Evolutionary conservation across 2,113 vertebrate species (phyloP).

Genomic region (Condylura cristata): DNA sequence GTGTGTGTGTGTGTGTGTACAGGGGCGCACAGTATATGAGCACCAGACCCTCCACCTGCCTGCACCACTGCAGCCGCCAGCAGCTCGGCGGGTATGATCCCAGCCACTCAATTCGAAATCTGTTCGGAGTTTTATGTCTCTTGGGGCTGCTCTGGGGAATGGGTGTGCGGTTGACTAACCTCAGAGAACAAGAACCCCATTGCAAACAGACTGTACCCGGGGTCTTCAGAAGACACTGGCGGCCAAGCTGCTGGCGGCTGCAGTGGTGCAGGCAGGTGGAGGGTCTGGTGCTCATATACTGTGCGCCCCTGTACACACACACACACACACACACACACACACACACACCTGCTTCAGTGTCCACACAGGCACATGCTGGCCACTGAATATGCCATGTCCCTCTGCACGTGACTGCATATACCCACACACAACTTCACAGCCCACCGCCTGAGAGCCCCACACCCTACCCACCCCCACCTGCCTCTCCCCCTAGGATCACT

Average conservation of each 20-base stretch:
- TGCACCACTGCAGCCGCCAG: conserved; percentile 21
- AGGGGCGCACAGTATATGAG: neutral
- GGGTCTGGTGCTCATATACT: neutral
- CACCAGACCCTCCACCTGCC: neutral
- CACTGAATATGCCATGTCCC: neutral
- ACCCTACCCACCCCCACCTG: neutral
- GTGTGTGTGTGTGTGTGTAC: neutral
- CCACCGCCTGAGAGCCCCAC: neutral
- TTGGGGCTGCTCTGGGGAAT: conserved; percentile 14
- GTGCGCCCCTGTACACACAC: neutral
- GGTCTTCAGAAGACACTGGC: conserved; percentile 13
- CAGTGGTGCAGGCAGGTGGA: neutral
- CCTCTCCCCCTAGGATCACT: neutral
- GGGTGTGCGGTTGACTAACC: conserved; percentile 51
- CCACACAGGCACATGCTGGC: neutral
- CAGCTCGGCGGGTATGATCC: neutral
- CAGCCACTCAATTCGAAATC: neutral
- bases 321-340: neutral
- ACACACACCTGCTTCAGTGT: neutral
- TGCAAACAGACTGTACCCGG: conserved; percentile 51
- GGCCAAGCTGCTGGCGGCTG: neutral
- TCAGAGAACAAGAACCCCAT: conserved; percentile 45
- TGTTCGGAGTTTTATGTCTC: conserved; percentile 55
- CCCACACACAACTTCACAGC: neutral
- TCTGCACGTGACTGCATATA: neutral